Base-by-base conservation (phyloP, 2,888 invertebrate genomes). In the Hedychridium roseum region DNA sequence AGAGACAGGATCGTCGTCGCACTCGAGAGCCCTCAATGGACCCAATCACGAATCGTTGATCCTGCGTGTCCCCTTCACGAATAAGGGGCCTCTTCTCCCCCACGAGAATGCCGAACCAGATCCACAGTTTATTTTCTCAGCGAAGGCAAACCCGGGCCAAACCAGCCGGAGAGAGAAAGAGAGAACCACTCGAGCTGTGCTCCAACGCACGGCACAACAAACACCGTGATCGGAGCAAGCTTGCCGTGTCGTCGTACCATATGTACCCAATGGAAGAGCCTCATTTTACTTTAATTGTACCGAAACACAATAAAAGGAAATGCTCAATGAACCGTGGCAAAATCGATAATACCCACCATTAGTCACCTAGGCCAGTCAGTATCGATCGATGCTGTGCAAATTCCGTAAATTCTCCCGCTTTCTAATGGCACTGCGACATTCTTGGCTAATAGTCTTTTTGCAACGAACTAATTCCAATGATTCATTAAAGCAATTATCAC, bases 61-160 rank as follows among this genome's bases (percentile, higher is more conserved):
- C 64, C 63, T 46, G 61, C 57, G 57, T 66, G 63, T 66, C 63
- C 70, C 64, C 56, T 66, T 61, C 50, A 51, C 59, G 49, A 59
- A 58, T 60, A 54, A 52, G 58, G 42, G 51, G 52, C 34, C 16
- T 45, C 44, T 57, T 56, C 62, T 60, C 60, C 53, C 50, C 48
- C 46, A 3, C 9, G 43, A 35, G 35, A 50, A 56, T 11, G 37
- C 50, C 57, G 56, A 41, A 61, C 60, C 54, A 59, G 67, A 65
- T 68, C 66, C 62, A 53, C 48, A 59, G 73, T 76, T 77, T 77
- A 71, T 78, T 78, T 77, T 76, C 73, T 70, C 71, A 74, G 66
- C 57, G 65, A 61, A 66, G 59, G 54, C 60, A 56, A 64, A 66
- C 62, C 58, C 59, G 40, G 53, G 52, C 44, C n/a, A n/a, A n/a